phyloP scores from a whole-genome alignment of 1,140 invertebrate species.

The Calliphora vicina region DNA sequence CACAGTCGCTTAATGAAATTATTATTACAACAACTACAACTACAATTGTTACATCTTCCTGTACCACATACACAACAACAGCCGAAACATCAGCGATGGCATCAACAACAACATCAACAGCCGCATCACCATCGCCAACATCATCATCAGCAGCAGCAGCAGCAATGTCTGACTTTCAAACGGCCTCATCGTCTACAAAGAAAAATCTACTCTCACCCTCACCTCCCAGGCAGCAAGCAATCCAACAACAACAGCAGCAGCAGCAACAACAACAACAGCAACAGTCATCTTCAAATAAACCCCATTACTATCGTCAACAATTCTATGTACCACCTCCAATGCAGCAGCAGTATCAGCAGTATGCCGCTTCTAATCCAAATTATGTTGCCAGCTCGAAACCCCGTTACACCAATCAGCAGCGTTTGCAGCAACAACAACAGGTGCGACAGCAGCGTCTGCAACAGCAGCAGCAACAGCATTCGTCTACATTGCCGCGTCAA shows the following conservation, averaged over 20 bases:
- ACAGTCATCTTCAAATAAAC: neutral
- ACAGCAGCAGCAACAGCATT: constrained; percentile 30
- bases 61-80: neutral
- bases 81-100: neutral
- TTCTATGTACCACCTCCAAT: constrained; percentile 60
- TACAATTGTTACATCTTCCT: neutral
- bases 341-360: constrained; percentile 57
- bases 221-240: neutral
- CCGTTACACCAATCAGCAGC: constrained; percentile 36
- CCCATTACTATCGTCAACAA: constrained; percentile 55
- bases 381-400: constrained; percentile 25
- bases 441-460: constrained; percentile 32
- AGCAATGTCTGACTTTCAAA: constrained; percentile 26
- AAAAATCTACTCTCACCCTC: constrained; percentile 18
- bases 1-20: constrained; percentile 4
- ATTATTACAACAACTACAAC: constrained; percentile 6
- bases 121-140: constrained; percentile 38
- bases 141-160: constrained; percentile 24
- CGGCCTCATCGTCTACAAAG: neutral
- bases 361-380: constrained; percentile 38
- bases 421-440: constrained; percentile 20
- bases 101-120: constrained; percentile 20
- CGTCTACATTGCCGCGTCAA: neutral
- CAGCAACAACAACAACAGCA: constrained; percentile 5
- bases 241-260: constrained; percentile 14